Conservation (phyloP, 1,140 invertebrate species). For the Gryllus bimaculatus region DNA sequence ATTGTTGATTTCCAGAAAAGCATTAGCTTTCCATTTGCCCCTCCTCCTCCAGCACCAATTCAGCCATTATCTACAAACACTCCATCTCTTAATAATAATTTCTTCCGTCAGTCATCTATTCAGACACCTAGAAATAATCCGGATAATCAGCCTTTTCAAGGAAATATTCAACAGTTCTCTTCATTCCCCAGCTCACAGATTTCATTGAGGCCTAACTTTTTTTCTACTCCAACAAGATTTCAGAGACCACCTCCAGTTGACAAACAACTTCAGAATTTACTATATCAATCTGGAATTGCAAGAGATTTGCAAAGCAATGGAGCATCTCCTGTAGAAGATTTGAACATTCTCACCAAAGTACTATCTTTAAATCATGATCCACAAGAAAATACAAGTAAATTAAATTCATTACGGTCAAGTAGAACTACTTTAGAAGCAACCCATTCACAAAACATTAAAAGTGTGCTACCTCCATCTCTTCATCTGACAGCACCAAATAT, state of each 20-base stretch:
- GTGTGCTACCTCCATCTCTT: not conserved
- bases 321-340: conserved; percentile 51
- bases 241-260: conserved; percentile 38
- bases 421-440: not conserved
- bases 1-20: conserved; percentile 37
- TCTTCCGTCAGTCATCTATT: not conserved
- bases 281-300: conserved; percentile 51
- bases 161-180: conserved; percentile 16
- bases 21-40: conserved; percentile 22
- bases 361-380: conserved; percentile 57
- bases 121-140: not conserved
- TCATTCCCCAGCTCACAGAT: conserved; percentile 8
- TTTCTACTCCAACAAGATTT: conserved; percentile 8
- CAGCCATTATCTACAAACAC: conserved; percentile 4
- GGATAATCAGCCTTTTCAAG: not conserved
- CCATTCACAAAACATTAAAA: not conserved
- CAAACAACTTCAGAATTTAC: conserved; percentile 50
- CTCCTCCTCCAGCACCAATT: conserved; percentile 17
- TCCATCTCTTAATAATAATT: not conserved
- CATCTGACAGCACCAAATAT: not conserved
- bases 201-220: conserved; percentile 12
- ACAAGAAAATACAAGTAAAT: not conserved
- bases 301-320: conserved; percentile 25
- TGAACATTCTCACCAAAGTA: conserved; percentile 71
- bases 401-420: not conserved